Evolutionary conservation across 2,797 vertebrate genomes (phyloP).

Genomic region (Hemitrygon akajei): DNA sequence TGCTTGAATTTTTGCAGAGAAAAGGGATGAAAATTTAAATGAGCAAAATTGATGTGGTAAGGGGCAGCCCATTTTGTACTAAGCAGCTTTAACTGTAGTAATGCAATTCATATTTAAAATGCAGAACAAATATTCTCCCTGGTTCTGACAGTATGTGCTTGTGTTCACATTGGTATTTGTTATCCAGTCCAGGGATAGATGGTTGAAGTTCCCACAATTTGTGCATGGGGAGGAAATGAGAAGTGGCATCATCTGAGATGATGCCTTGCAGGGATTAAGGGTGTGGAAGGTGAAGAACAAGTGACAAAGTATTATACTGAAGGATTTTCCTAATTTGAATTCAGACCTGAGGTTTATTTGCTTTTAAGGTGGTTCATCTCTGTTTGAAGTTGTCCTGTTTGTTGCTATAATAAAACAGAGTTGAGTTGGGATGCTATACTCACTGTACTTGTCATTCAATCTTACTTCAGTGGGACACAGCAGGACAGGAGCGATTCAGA

Average conservation of each 20-base stretch:
- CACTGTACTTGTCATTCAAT: background rate
- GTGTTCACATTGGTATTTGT: too few relatives aligned
- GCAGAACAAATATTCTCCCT: too few relatives aligned
- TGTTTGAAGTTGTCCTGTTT: background rate
- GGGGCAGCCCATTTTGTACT: too few relatives aligned
- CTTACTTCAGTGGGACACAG: slow-evolving; percentile 62
- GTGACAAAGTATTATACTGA: background rate
- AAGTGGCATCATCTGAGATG: too few relatives aligned
- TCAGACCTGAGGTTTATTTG: too few relatives aligned
- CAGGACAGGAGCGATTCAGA: slow-evolving; percentile 66
- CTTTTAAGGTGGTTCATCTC: too few relatives aligned
- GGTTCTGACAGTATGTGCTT: too few relatives aligned
- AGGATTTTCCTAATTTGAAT: background rate
- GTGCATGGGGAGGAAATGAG: too few relatives aligned
- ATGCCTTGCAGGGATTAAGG: background rate
- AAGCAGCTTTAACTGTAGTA: too few relatives aligned
- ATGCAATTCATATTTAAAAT: too few relatives aligned
- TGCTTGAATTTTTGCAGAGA: background rate
- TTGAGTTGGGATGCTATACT: background rate
- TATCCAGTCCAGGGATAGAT: too few relatives aligned
- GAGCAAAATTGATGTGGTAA: background rate
- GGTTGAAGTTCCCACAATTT: too few relatives aligned
- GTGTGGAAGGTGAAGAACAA: background rate
- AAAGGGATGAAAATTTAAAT: background rate
- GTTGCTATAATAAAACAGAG: background rate